Evolutionary conservation across 2,797 vertebrate species (phyloP).

Genomic region (Gymnocypris eckloni): DNA sequence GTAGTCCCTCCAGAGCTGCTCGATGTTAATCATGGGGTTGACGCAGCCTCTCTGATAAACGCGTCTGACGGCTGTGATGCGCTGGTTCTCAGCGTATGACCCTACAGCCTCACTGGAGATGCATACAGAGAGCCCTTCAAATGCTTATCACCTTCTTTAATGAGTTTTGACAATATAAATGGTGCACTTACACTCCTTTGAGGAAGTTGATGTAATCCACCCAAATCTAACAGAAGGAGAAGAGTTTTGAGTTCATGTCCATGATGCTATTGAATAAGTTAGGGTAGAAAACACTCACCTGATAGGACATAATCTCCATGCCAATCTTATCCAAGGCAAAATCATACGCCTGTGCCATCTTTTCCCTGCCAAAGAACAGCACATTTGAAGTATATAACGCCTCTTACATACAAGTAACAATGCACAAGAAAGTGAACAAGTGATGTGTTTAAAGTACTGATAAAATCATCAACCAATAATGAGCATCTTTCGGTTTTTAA

Average conservation of each 20-base stretch:
- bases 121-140: background rate
- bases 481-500: background rate
- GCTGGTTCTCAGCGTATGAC: slow-evolving; percentile 98
- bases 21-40: slow-evolving; percentile 99
- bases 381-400: background rate
- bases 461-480: background rate
- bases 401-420: slow-evolving; percentile 1
- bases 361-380: slow-evolving; percentile 83
- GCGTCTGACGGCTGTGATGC: slow-evolving; percentile 96
- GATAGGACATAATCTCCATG: slow-evolving; percentile 99
- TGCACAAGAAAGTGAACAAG: background rate
- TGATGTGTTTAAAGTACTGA: background rate
- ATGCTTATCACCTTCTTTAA: background rate
- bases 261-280: background rate
- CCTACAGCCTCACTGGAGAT: slow-evolving; percentile 92
- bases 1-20: slow-evolving; percentile 99
- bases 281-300: slow-evolving; percentile 78
- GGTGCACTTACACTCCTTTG: slow-evolving; percentile 97
- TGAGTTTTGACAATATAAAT: background rate
- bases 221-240: slow-evolving; percentile 87
- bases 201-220: slow-evolving; percentile 99
- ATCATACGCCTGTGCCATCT: slow-evolving; percentile 99
- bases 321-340: slow-evolving; percentile 99
- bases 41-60: slow-evolving; percentile 99
- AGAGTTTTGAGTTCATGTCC: background rate